phyloP scores from a whole-genome alignment of 1,140 invertebrate genomes.

The Pomphorhynchus laevis region DNA sequence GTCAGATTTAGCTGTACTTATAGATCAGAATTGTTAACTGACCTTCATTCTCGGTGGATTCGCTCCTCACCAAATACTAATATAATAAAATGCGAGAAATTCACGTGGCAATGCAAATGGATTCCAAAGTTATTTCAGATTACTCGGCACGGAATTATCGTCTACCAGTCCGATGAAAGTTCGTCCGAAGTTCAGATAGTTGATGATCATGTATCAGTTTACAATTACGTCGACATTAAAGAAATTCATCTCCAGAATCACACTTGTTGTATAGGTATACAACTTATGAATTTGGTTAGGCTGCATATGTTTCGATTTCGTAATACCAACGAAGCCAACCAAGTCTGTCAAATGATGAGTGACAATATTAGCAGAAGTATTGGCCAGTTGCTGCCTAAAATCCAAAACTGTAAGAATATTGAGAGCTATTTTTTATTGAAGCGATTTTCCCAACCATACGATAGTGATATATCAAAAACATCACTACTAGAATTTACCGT shows the following conservation, averaged over 20 bases:
- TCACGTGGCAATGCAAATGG: too few relatives aligned
- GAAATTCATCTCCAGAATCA: too few relatives aligned
- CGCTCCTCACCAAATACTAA: constrained; percentile 15
- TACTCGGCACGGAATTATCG: constrained; percentile 62
- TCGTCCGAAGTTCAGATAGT: constrained; percentile 27
- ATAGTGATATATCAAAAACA: constrained; percentile 27
- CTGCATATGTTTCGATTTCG: constrained; percentile 51
- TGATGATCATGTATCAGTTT: too few relatives aligned
- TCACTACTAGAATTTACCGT: constrained; percentile 61
- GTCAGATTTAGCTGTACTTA: constrained; percentile 26
- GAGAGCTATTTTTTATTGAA: too few relatives aligned
- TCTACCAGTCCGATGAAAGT: too few relatives aligned
- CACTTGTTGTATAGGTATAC: too few relatives aligned
- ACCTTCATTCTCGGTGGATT: too few relatives aligned
- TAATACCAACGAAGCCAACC: too few relatives aligned
- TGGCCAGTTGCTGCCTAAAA: constrained; percentile 35
- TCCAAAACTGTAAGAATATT: too few relatives aligned
- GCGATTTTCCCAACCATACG: too few relatives aligned
- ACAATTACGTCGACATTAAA: too few relatives aligned
- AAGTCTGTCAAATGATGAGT: too few relatives aligned
- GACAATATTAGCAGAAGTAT: constrained; percentile 51
- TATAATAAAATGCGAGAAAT: constrained; percentile 7
- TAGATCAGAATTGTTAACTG: constrained; percentile 21
- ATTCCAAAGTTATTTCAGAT: constrained; percentile 49
- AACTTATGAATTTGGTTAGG: constrained; percentile 43